Conservation (phyloP, 2,797 vertebrate species). For the Brachyrhaphis roseni region DNA sequence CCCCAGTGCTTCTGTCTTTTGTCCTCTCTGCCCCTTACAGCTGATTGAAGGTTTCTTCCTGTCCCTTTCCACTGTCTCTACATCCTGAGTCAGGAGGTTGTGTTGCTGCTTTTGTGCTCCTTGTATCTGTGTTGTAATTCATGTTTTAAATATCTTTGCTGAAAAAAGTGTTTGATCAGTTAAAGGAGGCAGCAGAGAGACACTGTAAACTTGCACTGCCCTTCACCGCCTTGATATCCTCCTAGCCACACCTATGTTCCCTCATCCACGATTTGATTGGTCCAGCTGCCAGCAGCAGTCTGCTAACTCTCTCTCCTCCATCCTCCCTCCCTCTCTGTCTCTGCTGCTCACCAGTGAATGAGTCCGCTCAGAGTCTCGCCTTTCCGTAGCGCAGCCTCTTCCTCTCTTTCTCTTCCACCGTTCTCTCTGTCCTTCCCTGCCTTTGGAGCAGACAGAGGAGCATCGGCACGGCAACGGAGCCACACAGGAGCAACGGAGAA, state of each 20-base stretch:
- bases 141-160: background rate
- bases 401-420: conserved; percentile 16
- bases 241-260: conserved; percentile 62
- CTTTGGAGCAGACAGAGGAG: conserved; percentile 65
- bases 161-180: background rate
- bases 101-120: background rate
- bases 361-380: conserved; percentile 76
- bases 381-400: conserved; percentile 53
- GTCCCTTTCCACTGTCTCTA: background rate
- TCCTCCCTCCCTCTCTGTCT: conserved; percentile 19
- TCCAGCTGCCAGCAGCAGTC: conserved; percentile 69
- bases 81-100: background rate
- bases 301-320: conserved; percentile 38
- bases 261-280: conserved; percentile 75
- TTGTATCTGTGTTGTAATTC: background rate
- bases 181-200: background rate
- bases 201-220: conserved; percentile 47
- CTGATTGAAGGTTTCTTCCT: background rate
- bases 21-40: background rate
- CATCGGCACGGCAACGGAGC: conserved; percentile 51
- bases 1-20: background rate
- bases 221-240: conserved; percentile 45
- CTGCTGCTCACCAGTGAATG: conserved; percentile 74
- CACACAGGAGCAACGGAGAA: conserved; percentile 20
- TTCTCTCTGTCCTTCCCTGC: conserved; percentile 32